Evolutionary conservation across 1,140 invertebrate genomes (phyloP), one percentile per base, ranked within the genome.

Genomic region (Bombus waltoni): DNA sequence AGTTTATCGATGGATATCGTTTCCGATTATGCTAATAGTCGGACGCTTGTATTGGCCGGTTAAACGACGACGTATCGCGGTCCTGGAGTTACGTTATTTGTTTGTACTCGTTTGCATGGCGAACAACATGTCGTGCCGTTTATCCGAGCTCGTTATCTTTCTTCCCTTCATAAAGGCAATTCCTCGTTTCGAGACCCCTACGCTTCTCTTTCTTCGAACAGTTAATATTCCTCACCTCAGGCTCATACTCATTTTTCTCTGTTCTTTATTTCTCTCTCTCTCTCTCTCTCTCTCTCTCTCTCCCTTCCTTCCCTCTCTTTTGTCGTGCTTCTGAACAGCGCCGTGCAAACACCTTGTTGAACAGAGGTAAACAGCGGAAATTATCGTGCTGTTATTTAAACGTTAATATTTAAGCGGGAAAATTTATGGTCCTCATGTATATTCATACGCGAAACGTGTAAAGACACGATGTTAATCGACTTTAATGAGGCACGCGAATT

Each of bases 1-100:
- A 77, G 80, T 89, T 90, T 87, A 89, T 90, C 88, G 89, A 87
- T 89, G 89, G 85, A 79, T 82, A 89, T 90, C 89, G 81, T 89
- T 87, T n/a, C 66, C 68, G 89, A 90, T 90, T 90, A 87, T 85
- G 88, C 85, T 89, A 89, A 89, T 89, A 80, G 53, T 22, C 68
- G 65, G 35, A 66, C 75, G 88, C 88, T 53, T 79, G 53, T 82
- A 77, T 82, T 70, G 66, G 40, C 77, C 75, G 78, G 72, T 71
- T 79, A 78, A 81, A 85, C 86, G 83, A 47, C 87, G 47, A 35
- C 75, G 85, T 81, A 80, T 90, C 86, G 79, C 62, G 44, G 66
- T 25, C 53, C 40, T 81, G 85, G 88, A 88, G 73, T 88, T 83
- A 65, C 84, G 68, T 88, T 88, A 83, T 90, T 87, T 88, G 87